Base-by-base conservation (phyloP, 92 coral and sea anemone species). In the Muricea muricata region DNA sequence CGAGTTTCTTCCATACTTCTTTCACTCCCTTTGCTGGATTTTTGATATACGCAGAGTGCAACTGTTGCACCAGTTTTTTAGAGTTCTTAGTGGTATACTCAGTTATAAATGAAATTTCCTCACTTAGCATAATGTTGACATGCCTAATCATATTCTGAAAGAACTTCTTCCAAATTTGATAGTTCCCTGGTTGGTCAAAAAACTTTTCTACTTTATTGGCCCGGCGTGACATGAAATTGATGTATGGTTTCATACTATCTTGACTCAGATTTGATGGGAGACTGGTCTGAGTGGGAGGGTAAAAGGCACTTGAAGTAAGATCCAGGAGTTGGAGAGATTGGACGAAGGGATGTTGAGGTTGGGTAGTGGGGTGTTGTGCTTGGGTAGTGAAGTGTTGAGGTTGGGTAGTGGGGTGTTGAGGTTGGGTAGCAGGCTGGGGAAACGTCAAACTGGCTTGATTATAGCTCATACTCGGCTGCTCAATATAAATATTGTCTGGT, bases 101-200 rank as follows among this genome's bases (percentile, higher is more conserved):
- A 17, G 80, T 77, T 0, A 86, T 82, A 0, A 90, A 66, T 4
- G 93, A 67, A 60, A 90, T 88, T 70, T 90, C 78, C 56, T 87
- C 91, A 71, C 93, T 82, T 7, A 85, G 52, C 54, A 73, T 65
- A 3, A 90, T 31, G 72, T 82, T 82, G 32, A 91, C 82, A 30
- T 84, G 92, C 30, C 28, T 66, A 24, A 68, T 90, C 90, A 90
- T 90, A 77, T 86, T 90, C 34, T 68, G 14, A 56, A 90, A 76
- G 0, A 90, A 47, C 3, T 69, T 86, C 50, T 89, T 89, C 92
- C 94, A 91, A 14, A 88, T 30, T 28, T 73, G 75, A 69, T 66
- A 91, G 73, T 91, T 91, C 65, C 84, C 94, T 14, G 94, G 91
- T 17, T 55, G 54, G 37, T 89, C 87, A 37, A 89, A 86, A 34